phyloP scores from a whole-genome alignment of 2,797 vertebrate genomes.

The Neosilurus mollespiculum region DNA sequence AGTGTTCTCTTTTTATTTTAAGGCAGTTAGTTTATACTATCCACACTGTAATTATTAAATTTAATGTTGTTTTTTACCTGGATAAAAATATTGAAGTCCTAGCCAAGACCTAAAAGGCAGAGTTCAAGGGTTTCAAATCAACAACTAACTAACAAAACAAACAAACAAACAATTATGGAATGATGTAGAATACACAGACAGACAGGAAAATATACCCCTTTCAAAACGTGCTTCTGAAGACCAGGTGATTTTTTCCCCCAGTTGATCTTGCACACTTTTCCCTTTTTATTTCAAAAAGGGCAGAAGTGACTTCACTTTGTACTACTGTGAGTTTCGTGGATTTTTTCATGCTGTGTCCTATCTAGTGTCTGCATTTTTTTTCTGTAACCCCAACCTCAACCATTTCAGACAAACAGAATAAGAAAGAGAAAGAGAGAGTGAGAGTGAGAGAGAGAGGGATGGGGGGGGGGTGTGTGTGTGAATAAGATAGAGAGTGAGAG shows the following conservation, averaged over 20 bases:
- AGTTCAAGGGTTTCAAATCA: no score
- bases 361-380: neutral
- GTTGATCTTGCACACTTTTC: neutral
- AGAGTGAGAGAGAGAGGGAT: no score
- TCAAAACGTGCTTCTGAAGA: neutral
- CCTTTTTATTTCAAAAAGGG: neutral
- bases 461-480: no score
- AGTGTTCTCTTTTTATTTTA: constrained; percentile 6
- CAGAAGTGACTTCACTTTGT: neutral
- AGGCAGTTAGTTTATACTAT: neutral
- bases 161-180: neutral
- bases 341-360: neutral
- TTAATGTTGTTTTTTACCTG: neutral
- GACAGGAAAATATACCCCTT: neutral
- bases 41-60: neutral
- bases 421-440: no score
- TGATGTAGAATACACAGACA: neutral
- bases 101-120: neutral
- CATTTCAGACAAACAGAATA: neutral
- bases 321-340: no score
- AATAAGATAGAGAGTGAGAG: no score
- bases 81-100: neutral
- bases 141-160: neutral
- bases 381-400: neutral
- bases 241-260: neutral